Evolutionary conservation across 2,797 vertebrate species (phyloP), one percentile per base, ranked within the genome.

Genomic region (Ficedula albicollis): DNA sequence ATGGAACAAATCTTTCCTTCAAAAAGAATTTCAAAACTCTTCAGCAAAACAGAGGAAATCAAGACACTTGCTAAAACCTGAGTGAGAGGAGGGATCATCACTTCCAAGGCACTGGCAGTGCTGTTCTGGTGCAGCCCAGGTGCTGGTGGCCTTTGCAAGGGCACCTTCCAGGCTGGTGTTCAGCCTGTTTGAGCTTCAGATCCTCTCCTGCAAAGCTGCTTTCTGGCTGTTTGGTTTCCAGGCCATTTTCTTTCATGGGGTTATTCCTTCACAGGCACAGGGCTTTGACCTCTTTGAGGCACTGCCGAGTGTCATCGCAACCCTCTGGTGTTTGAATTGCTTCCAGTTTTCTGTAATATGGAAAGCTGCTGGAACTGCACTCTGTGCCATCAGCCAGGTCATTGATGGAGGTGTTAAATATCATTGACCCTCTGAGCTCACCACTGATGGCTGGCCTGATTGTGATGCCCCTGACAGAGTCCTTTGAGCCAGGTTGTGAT

Each of bases 321-420:
- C 12, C 9, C 5, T 74, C 22, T 49, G 54, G 32, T 75, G 16
- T 51, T 78, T 43, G 34, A 70, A 55, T 36, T 0, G 0, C 16
- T 82, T 48, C 7, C 9, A 13, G 11, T 38, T 83, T 43, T 62
- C 51, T 59, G 0, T 25, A 16, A 1, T 1, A 16, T 59, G 23
- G 59, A 38, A 63, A 48, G 19, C 43, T 67, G 13, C n/a, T 74
- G 59, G 39, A 72, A 10, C n/a, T 76, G n/a, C 0, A 3, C 25
- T 27, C 13, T 38, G 30, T 58, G 52, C 30, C 2, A 2, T 81
- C 34, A 72, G 38, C 34, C 11, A 43, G 43, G 32, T 44, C 9
- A 13, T 1, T 60, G 43, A 16, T 75, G 22, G 15, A 8, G 32
- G 5, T 59, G 20, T 46, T 86, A 34, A 38, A 30, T 8, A 22